These are phyloP conservation scores for Drosophila neonasuta DNA, from an alignment of 2,888 invertebrate species.

Conservation along the genomic window DNA sequence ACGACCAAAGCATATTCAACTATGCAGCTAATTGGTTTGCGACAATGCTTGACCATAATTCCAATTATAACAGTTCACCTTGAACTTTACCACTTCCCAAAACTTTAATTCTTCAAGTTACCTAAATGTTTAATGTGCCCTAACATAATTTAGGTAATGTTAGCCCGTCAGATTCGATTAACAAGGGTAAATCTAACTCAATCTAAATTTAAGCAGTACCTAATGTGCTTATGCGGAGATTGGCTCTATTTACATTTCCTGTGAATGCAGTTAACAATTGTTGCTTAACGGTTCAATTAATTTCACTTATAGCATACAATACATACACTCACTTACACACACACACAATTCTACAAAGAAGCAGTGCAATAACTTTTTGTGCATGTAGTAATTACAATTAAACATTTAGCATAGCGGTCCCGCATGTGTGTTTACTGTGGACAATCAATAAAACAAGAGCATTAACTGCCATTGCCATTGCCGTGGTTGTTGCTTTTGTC, in stretches of 20 bases:
- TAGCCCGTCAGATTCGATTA: neutral
- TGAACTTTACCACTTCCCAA: neutral
- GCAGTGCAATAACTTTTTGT: conserved; percentile 28
- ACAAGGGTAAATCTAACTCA: neutral
- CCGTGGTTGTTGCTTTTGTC: neutral
- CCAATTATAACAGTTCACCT: conserved; percentile 3
- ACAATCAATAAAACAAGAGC: conserved; percentile 45
- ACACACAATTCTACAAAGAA: neutral
- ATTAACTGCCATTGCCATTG: conserved; percentile 6
- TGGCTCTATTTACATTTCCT: neutral
- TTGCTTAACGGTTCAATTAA: conserved; percentile 3
- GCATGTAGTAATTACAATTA: conserved; percentile 59
- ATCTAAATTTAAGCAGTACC: neutral
- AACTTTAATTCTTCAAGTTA: neutral
- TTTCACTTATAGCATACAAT: conserved; percentile 10
- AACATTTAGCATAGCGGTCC: conserved; percentile 47
- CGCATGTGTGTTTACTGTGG: conserved; percentile 40
- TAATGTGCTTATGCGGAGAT: neutral
- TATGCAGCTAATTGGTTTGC: conserved; percentile 31
- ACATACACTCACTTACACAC: conserved; percentile 11
- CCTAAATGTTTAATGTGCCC: neutral
- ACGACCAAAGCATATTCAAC: conserved; percentile 10
- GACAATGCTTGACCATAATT: neutral
- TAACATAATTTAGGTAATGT: neutral
- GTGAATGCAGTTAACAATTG: neutral